Evolutionary conservation across 2,113 vertebrate species (phyloP).

Genomic region (Hemibagrus wyckioides): DNA sequence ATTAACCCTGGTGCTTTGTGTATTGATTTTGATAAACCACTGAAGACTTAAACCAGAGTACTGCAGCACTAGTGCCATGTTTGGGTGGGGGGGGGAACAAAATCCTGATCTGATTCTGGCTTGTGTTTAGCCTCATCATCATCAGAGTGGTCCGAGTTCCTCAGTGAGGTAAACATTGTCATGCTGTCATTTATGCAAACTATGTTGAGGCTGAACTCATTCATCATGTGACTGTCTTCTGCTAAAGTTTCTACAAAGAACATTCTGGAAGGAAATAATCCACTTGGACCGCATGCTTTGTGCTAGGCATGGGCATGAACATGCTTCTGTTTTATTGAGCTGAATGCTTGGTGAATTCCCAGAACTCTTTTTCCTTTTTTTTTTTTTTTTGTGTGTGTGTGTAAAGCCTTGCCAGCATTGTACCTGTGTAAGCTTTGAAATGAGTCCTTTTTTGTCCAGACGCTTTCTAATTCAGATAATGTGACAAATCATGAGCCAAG

Average conservation of each 20-base stretch:
- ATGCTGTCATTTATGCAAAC: background rate
- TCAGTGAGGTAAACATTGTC: background rate
- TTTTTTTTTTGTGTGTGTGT: background rate
- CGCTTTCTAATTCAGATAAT: background rate
- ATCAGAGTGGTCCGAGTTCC: background rate
- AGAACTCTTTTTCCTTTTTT: background rate
- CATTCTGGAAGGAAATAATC: background rate
- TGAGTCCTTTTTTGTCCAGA: background rate
- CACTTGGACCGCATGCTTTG: background rate
- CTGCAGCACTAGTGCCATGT: background rate
- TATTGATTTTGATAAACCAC: background rate
- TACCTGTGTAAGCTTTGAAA: constrained; percentile 6
- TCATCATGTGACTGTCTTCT: background rate
- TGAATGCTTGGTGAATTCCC: background rate
- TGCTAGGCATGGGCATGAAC: background rate
- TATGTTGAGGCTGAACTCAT: background rate
- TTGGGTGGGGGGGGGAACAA: background rate
- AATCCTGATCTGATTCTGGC: background rate
- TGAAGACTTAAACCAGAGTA: background rate
- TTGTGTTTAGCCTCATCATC: background rate
- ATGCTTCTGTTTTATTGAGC: background rate
- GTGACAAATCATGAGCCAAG: background rate
- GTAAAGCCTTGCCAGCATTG: background rate
- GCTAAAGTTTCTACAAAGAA: background rate
- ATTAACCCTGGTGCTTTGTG: background rate